These are phyloP conservation scores for Morpho achilles DNA, from an alignment of 2,888 invertebrate species.

Conservation along the genomic window DNA sequence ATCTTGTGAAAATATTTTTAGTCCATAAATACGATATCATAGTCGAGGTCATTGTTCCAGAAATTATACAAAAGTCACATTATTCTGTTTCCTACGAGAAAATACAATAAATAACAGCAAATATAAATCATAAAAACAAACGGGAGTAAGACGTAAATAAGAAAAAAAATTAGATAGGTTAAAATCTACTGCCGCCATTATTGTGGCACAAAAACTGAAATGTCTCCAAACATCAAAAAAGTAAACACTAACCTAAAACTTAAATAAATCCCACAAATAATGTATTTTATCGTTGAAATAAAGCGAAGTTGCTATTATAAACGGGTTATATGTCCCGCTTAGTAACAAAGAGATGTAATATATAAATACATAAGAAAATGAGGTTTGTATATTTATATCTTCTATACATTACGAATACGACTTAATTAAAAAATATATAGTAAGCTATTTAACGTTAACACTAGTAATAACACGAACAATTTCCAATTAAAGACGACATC, in stretches of 20 bases:
- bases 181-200: constrained; percentile 77
- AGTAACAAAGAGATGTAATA: constrained; percentile 64
- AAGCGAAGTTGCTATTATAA: constrained; percentile 17
- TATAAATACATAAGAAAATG: constrained; percentile 65
- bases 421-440: constrained; percentile 32
- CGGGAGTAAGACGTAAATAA: constrained; percentile 40
- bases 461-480: constrained; percentile 50
- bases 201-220: constrained; percentile 74
- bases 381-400: constrained; percentile 62
- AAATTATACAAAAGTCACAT: constrained; percentile 59
- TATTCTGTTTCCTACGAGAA: constrained; percentile 58
- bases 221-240: constrained; percentile 76
- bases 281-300: constrained; percentile 24
- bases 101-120: constrained; percentile 54
- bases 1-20: constrained; percentile 70
- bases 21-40: constrained; percentile 68
- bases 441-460: constrained; percentile 23
- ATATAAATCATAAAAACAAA: constrained; percentile 38
- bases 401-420: constrained; percentile 34
- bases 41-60: constrained; percentile 73
- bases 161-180: constrained; percentile 69
- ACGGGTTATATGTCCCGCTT: constrained; percentile 41
- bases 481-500: constrained; percentile 72
- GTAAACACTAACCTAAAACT: constrained; percentile 68
- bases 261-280: constrained; percentile 32